Evolutionary conservation across 2,888 invertebrate species (phyloP).

Genomic region (Epistrophella euchroma): DNA sequence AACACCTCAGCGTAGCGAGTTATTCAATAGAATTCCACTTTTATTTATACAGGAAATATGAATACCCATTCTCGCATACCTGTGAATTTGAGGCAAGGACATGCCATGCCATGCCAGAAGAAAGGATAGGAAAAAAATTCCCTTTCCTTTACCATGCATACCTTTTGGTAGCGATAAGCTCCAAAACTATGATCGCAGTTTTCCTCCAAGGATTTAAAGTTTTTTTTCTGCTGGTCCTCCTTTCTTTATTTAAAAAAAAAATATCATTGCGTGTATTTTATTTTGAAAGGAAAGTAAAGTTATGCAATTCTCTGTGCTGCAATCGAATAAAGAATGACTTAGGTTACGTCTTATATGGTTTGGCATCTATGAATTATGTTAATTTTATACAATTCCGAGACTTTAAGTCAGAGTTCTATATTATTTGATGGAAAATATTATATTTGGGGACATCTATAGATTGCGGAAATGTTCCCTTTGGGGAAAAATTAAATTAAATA

Average conservation of each 20-base stretch:
- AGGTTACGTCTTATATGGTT: background rate
- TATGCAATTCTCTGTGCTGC: slow-evolving; percentile 39
- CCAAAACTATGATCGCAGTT: background rate
- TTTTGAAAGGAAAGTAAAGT: slow-evolving; percentile 45
- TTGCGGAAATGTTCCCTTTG: background rate
- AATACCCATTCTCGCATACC: background rate
- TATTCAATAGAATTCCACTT: slow-evolving; percentile 42
- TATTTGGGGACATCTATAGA: background rate
- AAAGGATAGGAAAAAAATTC: background rate
- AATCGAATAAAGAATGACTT: slow-evolving; percentile 36
- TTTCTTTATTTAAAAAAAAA: background rate
- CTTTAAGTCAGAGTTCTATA: slow-evolving; percentile 22
- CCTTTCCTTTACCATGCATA: slow-evolving; percentile 1
- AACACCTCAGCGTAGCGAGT: slow-evolving; percentile 25
- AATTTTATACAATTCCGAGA: slow-evolving; percentile 31
- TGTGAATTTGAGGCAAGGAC: slow-evolving; percentile 5
- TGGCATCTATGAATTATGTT: slow-evolving; percentile 30
- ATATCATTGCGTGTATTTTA: slow-evolving; percentile 43
- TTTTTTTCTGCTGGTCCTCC: background rate
- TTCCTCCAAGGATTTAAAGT: background rate
- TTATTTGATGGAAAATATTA: slow-evolving; percentile 10
- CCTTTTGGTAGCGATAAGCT: slow-evolving; percentile 14
- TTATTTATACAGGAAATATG: slow-evolving; percentile 1
- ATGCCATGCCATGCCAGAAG: background rate
- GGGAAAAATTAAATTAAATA: too few species aligned